Base-by-base conservation (phyloP, 1,140 invertebrate species). In the Mizuhopecten yessoensis region DNA sequence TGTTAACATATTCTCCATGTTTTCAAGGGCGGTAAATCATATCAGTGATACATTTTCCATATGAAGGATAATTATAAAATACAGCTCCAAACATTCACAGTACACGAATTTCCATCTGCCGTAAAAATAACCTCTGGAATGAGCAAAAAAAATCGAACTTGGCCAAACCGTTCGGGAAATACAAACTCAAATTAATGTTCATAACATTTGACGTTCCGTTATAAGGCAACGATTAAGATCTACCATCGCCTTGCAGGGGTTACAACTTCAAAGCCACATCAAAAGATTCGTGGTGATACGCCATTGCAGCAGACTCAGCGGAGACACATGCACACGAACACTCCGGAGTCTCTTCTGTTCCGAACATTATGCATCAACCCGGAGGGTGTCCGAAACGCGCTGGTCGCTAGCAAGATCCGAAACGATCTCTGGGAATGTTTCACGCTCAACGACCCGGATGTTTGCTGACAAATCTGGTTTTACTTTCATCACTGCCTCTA, bases 291-390 rank as follows among this genome's bases (percentile, higher is more conserved):
- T 75, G 23, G 5, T 75, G 57, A 75, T 75, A 75, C 17, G 57
- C 57, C n/a, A 29, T 75, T 9, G 57, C 57, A 17, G 57, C 57
- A 75, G 57, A 75, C 57, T 75, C 57, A 5, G n/a, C 23, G 57
- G 57, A 75, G 57, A 29, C 57, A 17, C 29, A 29, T 75, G 57
- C 57, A 75, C 57, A 75, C 57, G 5, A 5, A n/a, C 57, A 23
- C 57, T 75, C 57, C n/a, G 57, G 57, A n/a, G 57, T 75, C 57
- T 29, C 57, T 75, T 75, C 57, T 75, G 57, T 75, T 75, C 57
- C 57, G 17, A 75, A 75, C n/a, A 75, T 75, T 75, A 5, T 75
- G 5, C 23, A 75, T 75, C 1, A 75, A 75, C 57, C 57, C 57
- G 29, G 57, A 75, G 57, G 57, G 57, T 75, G 57, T 75, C 57